Evolutionary conservation across 2,888 invertebrate genomes (phyloP), one percentile per base, ranked within the genome.

Genomic region (Portevinia maculata): DNA sequence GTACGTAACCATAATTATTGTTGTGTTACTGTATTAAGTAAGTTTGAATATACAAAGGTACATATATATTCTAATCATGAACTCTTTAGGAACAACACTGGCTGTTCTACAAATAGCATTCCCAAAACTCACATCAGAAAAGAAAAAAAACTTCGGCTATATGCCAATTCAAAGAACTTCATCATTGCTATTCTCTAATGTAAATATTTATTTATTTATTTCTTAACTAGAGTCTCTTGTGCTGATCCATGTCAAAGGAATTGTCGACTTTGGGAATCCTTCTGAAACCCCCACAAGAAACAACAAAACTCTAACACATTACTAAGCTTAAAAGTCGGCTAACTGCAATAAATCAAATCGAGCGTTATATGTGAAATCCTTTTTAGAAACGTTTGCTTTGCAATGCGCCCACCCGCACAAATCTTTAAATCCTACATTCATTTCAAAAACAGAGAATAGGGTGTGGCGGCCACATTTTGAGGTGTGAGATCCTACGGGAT

Each of bases 271-370:
- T 21, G 19, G 32, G 44, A 62, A 48, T 37, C 37, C 37, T 28
- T 7, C 8, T 28, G 7, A 50, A 39, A 15, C 9, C 19, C 34
- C 44, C 44, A n/a, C 32, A 13, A 5, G 41, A 41, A 30, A 30
- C 17, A n/a, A 44, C 19, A 41, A 24, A 11, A 71, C 34, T 30
- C 64, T 64, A 65, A 59, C 74, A 59, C 24, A 59, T 32, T 32
- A 52, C 52, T 67, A 21, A 59, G 37, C 37, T 52, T 21, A 60
- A 52, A 41, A 59, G 65, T 55, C 60, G 67, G 28, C 65, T 32
- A 75, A 70, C n/a, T 55, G 62, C 21, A 75, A 81, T 81, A 76
- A 81, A 81, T 76, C 81, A 81, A 81, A 81, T 59, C 39, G 32
- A 69, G 48, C 50, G 70, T 81, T 53, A 65, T 48, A 46, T 81